These are phyloP conservation scores for Eulimnadia texana DNA, from an alignment of 1,140 invertebrate genomes.

Conservation along the genomic window DNA sequence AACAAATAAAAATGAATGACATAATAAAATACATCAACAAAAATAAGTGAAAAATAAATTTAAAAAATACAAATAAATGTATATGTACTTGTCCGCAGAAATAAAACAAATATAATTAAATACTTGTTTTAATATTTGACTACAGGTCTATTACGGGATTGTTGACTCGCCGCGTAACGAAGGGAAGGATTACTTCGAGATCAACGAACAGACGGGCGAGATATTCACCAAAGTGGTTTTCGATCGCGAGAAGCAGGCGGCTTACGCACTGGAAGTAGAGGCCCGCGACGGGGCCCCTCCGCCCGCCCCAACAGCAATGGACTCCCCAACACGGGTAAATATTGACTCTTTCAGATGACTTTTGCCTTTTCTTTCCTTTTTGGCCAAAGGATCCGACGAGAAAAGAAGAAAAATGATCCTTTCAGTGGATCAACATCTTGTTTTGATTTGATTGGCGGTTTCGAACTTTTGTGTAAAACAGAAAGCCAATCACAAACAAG, in stretches of 20 bases:
- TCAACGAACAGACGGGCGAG: conserved; percentile 82
- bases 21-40: neutral
- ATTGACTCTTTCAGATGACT: neutral
- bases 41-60: no score
- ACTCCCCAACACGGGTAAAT: conserved; percentile 79
- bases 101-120: no score
- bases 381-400: neutral
- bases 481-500: no score
- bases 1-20: neutral
- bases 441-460: no score
- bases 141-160: conserved; percentile 75
- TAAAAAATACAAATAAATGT: no score
- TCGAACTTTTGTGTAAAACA: no score
- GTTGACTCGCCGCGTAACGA: conserved; percentile 77
- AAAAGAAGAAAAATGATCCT: neutral
- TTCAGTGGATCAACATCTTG: neutral
- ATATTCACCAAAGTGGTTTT: conserved; percentile 87
- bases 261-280: conserved; percentile 84
- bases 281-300: conserved; percentile 78
- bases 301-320: conserved; percentile 77
- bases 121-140: conserved; percentile 14
- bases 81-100: no score
- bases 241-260: conserved; percentile 85
- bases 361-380: neutral
- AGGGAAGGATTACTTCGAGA: conserved; percentile 86